Percentiles rank a stretch among this genome's conserved stretches.
Evolutionary conservation across 2,888 invertebrate species (phyloP).

Genomic region (Anoplius nigerrimus): DNA sequence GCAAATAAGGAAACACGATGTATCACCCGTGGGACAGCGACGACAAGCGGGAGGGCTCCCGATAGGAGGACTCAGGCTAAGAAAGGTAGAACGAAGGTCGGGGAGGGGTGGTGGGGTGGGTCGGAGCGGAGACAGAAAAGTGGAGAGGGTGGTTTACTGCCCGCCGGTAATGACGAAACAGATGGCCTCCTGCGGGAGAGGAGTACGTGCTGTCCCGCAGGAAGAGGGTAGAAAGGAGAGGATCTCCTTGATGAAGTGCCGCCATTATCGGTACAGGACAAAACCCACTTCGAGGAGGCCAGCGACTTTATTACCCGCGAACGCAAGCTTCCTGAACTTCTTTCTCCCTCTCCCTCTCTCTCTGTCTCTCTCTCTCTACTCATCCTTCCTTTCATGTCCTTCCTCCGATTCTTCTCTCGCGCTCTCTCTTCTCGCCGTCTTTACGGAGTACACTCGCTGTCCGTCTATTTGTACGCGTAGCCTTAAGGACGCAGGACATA

Average conservation of each 20-base stretch:
- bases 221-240: slow-evolving; percentile 58
- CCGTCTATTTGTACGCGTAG: no score
- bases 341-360: slow-evolving; percentile 40
- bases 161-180: slow-evolving; percentile 74
- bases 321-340: slow-evolving; percentile 62
- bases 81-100: slow-evolving; percentile 10
- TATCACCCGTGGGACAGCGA: slow-evolving; percentile 74
- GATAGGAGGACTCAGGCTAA: slow-evolving; percentile 14
- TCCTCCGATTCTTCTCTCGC: no score
- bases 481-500: background rate
- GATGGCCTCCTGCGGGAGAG: slow-evolving; percentile 70
- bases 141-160: slow-evolving; percentile 71
- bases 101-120: background rate
- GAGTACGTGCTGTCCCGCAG: slow-evolving; percentile 62
- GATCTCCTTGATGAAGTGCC: slow-evolving; percentile 72
- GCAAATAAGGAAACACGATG: slow-evolving; percentile 75
- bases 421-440: no score
- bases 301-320: slow-evolving; percentile 74
- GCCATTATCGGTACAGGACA: slow-evolving; percentile 73
- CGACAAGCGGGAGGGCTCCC: slow-evolving; percentile 33
- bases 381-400: slow-evolving; percentile 44
- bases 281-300: slow-evolving; percentile 67
- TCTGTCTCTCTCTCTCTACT: background rate
- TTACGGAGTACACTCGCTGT: no score
- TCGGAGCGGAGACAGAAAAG: slow-evolving; percentile 18